Base-by-base conservation (phyloP, 2,888 invertebrate genomes). In the Leptodirus hochenwartii region DNA sequence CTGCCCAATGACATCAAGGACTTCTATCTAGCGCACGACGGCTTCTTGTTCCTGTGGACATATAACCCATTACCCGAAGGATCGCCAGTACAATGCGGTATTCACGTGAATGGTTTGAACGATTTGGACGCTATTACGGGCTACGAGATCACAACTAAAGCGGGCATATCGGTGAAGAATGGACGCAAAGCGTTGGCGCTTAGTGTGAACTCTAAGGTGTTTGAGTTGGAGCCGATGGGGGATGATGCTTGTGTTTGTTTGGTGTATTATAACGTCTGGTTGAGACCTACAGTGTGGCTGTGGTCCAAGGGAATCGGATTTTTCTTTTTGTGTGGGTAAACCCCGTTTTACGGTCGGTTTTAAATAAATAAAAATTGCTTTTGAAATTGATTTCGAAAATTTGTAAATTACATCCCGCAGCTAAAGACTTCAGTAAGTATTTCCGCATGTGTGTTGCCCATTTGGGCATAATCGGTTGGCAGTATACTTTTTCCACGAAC, bases 391-490 rank as follows among this genome's bases (percentile, higher is more conserved):
- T n/a, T n/a, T n/a, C n/a, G n/a, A n/a, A n/a, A n/a, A n/a, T n/a
- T n/a, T n/a, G n/a, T n/a, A n/a, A n/a, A n/a, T n/a, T n/a, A n/a
- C n/a, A n/a, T n/a, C n/a, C n/a, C n/a, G n/a, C n/a, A n/a, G 77
- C 88, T 0, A 72, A 78, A 30, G 73, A 70, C 14, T 87, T 91
- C 46, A 74, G 76, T 8, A 69, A 78, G 37, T 91, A 90, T 51
- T 76, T 87, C 43, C 64, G 88, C 34, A 81, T 90, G 74, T 71
- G 84, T 50, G 59, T 91, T 22, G 80, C 81, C 3, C 87, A 91
- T 50, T 63, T 88, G 27, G 91, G 90, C 0, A 59, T 91, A 32
- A 88, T 88, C 0, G 75, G 80, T 35, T 91, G 91, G 91, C 88
- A 90, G 33, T 44, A 44, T 29, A 31, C 40, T 5, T 43, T 41